Evolutionary conservation across 2,888 invertebrate species (phyloP).

Genomic region (Cinara cedri): DNA sequence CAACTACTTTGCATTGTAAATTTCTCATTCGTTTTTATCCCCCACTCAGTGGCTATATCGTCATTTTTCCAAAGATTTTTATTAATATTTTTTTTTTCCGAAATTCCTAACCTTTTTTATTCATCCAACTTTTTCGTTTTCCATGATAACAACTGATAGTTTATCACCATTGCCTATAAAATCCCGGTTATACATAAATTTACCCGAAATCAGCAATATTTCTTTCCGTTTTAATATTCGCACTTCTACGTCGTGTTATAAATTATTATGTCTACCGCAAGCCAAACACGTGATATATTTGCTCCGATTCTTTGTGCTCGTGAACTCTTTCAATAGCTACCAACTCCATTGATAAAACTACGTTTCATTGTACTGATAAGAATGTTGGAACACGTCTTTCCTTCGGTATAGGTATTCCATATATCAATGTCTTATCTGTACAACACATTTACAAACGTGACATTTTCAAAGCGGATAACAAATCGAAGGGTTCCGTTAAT

Average conservation of each 20-base stretch:
- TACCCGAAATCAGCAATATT: slow-evolving; percentile 21
- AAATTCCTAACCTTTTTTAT: too few relatives aligned
- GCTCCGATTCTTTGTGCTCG: slow-evolving; percentile 5
- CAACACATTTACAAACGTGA: slow-evolving; percentile 1
- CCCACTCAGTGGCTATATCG: too few relatives aligned
- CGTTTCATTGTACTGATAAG: background rate
- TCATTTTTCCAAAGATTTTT: too few relatives aligned
- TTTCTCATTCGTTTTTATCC: too few relatives aligned
- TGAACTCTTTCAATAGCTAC: slow-evolving; percentile 16
- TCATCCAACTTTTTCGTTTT: too few relatives aligned
- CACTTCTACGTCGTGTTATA: background rate
- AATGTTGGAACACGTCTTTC: slow-evolving; percentile 6
- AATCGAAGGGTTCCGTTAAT: background rate
- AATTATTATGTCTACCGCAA: background rate
- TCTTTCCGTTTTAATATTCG: background rate
- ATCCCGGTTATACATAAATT: background rate
- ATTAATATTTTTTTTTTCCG: too few relatives aligned
- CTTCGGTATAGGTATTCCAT: background rate
- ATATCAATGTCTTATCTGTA: slow-evolving; percentile 24
- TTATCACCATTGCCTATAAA: too few relatives aligned
- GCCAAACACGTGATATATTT: slow-evolving; percentile 28
- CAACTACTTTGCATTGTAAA: too few relatives aligned
- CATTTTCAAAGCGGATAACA: slow-evolving; percentile 8
- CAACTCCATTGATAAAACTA: slow-evolving; percentile 25
- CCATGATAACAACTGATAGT: too few relatives aligned